Evolutionary conservation across 2,797 vertebrate genomes (phyloP).

Genomic region (Alosa sapidissima): DNA sequence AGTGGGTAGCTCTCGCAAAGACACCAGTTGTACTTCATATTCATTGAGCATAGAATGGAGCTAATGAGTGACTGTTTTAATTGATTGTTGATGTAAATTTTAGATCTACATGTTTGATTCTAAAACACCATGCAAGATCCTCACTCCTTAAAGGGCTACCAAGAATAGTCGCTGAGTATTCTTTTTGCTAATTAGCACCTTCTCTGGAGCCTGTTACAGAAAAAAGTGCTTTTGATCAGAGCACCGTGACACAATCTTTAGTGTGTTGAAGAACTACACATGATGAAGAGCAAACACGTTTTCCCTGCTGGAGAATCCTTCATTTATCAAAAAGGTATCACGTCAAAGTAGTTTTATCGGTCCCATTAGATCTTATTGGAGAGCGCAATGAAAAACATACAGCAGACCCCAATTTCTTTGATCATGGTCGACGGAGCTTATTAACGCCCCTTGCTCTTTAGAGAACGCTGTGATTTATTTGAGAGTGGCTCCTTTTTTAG

Average conservation of each 20-base stretch:
- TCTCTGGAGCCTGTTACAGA: background rate
- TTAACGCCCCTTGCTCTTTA: slow-evolving; percentile 21
- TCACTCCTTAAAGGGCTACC: background rate
- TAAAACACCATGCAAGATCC: background rate
- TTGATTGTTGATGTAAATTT: background rate
- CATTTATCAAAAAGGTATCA: background rate
- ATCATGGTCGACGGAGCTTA: slow-evolving; percentile 22
- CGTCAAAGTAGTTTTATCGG: background rate
- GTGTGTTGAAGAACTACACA: background rate
- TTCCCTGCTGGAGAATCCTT: background rate
- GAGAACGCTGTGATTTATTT: slow-evolving; percentile 52
- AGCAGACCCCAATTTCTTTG: background rate
- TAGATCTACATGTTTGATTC: background rate
- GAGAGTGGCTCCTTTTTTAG: slow-evolving; percentile 54
- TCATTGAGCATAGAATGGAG: background rate
- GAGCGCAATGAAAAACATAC: slow-evolving; percentile 3
- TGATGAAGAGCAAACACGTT: background rate
- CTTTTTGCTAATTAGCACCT: background rate
- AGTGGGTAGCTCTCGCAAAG: background rate
- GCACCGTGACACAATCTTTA: background rate
- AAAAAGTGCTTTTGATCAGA: background rate
- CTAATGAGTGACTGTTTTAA: background rate
- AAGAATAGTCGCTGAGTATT: background rate
- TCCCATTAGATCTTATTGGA: background rate
- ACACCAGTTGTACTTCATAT: background rate